Percentiles rank a stretch among this genome's conserved stretches.
These are phyloP conservation scores for Myotis findleyi DNA, from an alignment of 2,797 vertebrate genomes.

Conservation along the genomic window DNA sequence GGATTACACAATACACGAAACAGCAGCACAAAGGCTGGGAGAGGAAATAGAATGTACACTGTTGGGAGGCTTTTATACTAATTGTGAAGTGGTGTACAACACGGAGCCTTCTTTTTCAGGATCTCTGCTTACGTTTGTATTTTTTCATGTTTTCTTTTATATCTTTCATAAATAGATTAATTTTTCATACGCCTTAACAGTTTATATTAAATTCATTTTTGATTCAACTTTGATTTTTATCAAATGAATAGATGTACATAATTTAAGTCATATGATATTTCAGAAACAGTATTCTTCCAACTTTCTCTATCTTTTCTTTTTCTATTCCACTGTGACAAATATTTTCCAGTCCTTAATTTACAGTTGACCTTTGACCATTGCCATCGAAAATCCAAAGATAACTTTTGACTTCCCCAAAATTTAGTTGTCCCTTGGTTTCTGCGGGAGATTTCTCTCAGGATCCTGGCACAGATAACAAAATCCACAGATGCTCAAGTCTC, in stretches of 20 bases:
- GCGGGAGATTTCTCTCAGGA: background rate
- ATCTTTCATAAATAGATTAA: background rate
- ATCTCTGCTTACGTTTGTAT: background rate
- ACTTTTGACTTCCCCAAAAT: background rate
- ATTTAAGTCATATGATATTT: background rate
- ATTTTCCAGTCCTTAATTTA: background rate
- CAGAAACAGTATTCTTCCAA: background rate
- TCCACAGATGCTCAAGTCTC: background rate
- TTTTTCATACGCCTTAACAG: background rate
- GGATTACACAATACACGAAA: background rate
- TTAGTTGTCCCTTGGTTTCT: background rate
- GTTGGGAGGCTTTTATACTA: background rate
- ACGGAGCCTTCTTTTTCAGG: background rate
- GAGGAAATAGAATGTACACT: background rate
- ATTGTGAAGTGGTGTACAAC: no score
- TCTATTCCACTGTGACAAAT: background rate
- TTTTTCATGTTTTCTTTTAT: background rate
- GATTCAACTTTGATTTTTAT: constrained; percentile 14
- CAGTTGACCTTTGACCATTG: background rate
- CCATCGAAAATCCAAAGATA: background rate
- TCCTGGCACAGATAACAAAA: background rate
- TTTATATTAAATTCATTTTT: background rate
- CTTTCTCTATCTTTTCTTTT: background rate
- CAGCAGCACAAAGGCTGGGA: background rate
- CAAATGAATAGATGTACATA: background rate